Evolutionary conservation across 2,113 vertebrate species (phyloP), one percentile per base, ranked within the genome.

Genomic region (Poeciliopsis retropinna): DNA sequence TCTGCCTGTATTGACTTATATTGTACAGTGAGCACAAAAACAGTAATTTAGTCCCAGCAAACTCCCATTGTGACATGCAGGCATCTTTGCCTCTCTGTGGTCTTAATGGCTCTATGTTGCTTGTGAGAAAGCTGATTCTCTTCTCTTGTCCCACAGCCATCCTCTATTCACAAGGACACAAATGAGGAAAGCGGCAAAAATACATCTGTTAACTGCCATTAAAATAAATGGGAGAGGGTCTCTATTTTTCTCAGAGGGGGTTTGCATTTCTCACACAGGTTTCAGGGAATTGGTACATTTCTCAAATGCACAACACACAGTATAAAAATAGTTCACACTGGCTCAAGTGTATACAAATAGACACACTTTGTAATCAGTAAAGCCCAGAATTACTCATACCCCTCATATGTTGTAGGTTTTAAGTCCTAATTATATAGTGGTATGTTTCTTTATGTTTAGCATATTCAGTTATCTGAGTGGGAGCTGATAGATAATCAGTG

Each of bases 1-100:
- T 79, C 73, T 75, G 70, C 79, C 72, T 83, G 72, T 75, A 90
- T 81, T 81, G 82, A 86, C 67, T 57, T 47, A 57, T 75, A 80
- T 86, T 83, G 60, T 78, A 73, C 82, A 72, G 60, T 81, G 57
- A 29, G 62, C 57, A 87, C 86, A 88, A 89, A 88, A 73, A 84
- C 70, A 41, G 72, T 74, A 72, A 86, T 88, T 88, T 73, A 68
- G 71, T 28, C 74, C 78, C 2, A 3, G 25, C 75, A 44, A 70
- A 64, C 68, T 84, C 76, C 83, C 63, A 75, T 90, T 88, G 83
- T 80, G 85, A 68, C 72, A 74, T 17, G 54, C 77, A 84, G 73
- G 65, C 74, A 74, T 84, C 75, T 79, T 81, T 73, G 66, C 69
- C 62, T 67, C 71, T 80, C 41, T 37, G 60, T 73, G 76, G 65